Conservation (phyloP, 2,888 invertebrate genomes). For the Cantharis lateralis region DNA sequence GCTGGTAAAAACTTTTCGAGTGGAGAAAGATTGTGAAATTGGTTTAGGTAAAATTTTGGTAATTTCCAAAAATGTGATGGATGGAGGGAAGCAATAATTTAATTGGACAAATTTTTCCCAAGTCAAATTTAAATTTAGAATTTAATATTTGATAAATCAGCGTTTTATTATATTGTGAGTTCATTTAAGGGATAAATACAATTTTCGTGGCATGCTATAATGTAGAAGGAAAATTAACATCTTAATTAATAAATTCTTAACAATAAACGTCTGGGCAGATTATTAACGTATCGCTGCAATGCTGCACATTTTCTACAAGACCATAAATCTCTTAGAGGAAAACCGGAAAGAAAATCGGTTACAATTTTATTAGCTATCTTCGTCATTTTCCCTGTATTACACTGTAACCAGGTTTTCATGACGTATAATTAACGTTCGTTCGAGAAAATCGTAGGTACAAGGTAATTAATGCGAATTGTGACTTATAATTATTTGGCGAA, state of each 20-base stretch:
- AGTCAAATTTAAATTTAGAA: not conserved
- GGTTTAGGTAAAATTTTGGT: too few species aligned
- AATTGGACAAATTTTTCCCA: not conserved
- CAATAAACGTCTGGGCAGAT: slow-evolving; percentile 39
- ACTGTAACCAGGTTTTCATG: not conserved
- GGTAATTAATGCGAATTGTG: slow-evolving; percentile 45
- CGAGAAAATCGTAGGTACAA: slow-evolving; percentile 37
- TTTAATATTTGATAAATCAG: slow-evolving; percentile 1
- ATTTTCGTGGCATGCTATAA: slow-evolving; percentile 10
- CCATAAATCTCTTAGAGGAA: slow-evolving; percentile 37
- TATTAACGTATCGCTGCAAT: slow-evolving; percentile 40
- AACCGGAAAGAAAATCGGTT: slow-evolving; percentile 36
- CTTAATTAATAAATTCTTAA: slow-evolving; percentile 41
- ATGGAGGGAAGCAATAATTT: not conserved
- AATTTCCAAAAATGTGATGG: not conserved
- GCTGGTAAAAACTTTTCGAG: too few species aligned
- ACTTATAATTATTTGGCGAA: slow-evolving; percentile 44
- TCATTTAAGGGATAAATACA: slow-evolving; percentile 4
- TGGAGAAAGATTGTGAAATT: too few species aligned
- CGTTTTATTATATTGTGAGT: slow-evolving; percentile 2
- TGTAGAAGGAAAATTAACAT: slow-evolving; percentile 27
- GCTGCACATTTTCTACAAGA: slow-evolving; percentile 37
- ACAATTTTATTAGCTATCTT: slow-evolving; percentile 33
- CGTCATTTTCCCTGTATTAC: slow-evolving; percentile 19
- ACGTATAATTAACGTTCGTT: slow-evolving; percentile 12